Conservation (phyloP, 2,113 vertebrate genomes). For the Chamaea fasciata region DNA sequence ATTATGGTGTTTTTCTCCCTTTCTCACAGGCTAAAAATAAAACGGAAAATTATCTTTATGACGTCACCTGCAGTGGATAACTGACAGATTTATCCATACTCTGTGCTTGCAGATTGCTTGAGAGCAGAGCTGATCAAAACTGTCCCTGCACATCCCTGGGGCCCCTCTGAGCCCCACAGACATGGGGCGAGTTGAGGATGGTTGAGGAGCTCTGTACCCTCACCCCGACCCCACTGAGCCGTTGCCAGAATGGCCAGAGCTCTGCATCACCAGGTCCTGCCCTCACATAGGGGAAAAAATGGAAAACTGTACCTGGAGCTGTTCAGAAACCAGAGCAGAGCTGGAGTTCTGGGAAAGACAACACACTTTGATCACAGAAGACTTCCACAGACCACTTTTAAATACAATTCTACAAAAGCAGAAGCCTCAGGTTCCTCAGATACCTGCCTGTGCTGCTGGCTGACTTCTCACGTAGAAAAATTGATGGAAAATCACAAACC, state of each 20-base stretch:
- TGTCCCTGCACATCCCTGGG: not conserved
- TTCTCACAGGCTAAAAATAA: not conserved
- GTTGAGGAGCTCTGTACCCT: not conserved
- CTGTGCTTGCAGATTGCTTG: not conserved
- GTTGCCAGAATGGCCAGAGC: not conserved
- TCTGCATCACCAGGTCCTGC: not conserved
- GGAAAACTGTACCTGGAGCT: not conserved
- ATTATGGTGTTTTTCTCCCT: not conserved
- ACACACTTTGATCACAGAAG: not conserved
- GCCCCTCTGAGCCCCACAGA: fast-evolving
- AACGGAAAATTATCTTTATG: not conserved
- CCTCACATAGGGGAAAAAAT: fast-evolving
- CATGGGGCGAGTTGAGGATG: fast-evolving
- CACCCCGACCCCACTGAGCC: not conserved
- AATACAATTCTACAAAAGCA: not conserved
- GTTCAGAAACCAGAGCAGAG: not conserved
- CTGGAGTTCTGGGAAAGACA: not conserved
- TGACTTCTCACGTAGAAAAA: not conserved
- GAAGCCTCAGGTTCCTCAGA: not conserved
- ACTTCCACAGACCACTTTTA: not conserved
- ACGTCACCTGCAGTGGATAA: not conserved
- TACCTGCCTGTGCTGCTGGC: not conserved
- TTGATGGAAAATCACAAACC: fast-evolving
- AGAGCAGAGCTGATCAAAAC: not conserved
- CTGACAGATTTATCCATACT: not conserved